A percentile compares a stretch with the other conserved stretches of the same genome.
These are phyloP conservation scores for Meteorus colon DNA, from an alignment of 2,888 invertebrate genomes.

Conservation along the genomic window DNA sequence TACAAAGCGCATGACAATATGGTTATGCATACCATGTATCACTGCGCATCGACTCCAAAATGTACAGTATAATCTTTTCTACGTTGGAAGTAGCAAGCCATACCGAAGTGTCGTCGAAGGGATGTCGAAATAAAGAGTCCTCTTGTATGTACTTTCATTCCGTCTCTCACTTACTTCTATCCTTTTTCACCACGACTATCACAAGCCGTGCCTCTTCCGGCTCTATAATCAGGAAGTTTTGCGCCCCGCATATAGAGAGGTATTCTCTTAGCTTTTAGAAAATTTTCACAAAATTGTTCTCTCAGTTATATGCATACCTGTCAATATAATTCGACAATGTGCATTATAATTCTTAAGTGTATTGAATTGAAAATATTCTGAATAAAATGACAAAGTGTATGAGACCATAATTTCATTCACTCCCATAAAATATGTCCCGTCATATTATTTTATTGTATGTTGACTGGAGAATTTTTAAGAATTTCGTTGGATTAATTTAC, in stretches of 20 bases:
- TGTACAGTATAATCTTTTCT: constrained; percentile 14
- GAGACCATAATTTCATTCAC: too few relatives aligned
- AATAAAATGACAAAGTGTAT: not conserved
- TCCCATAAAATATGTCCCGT: not conserved
- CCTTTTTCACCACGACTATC: constrained; percentile 20
- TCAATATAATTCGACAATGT: too few relatives aligned
- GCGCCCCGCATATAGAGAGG: constrained; percentile 6
- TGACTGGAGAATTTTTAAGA: too few relatives aligned
- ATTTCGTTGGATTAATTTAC: too few relatives aligned
- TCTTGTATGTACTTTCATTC: constrained; percentile 18
- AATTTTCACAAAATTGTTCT: not conserved
- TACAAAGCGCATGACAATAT: not conserved
- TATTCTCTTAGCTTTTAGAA: constrained; percentile 5
- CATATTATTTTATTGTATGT: not conserved
- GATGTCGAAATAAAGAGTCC: constrained; percentile 36
- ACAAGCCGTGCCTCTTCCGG: constrained; percentile 27
- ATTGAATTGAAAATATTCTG: not conserved
- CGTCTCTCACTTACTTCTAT: constrained; percentile 11
- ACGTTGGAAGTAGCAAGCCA: constrained; percentile 25
- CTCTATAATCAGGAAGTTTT: constrained; percentile 26
- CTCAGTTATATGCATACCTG: not conserved
- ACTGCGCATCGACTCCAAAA: constrained; percentile 3
- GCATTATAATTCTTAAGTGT: not conserved
- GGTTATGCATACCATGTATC: constrained; percentile 6
- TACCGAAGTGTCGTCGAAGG: constrained; percentile 34